Percentiles rank a stretch among this genome's conserved stretches.
Conservation (phyloP, 1,140 invertebrate genomes). For the Lepidurus apus region DNA sequence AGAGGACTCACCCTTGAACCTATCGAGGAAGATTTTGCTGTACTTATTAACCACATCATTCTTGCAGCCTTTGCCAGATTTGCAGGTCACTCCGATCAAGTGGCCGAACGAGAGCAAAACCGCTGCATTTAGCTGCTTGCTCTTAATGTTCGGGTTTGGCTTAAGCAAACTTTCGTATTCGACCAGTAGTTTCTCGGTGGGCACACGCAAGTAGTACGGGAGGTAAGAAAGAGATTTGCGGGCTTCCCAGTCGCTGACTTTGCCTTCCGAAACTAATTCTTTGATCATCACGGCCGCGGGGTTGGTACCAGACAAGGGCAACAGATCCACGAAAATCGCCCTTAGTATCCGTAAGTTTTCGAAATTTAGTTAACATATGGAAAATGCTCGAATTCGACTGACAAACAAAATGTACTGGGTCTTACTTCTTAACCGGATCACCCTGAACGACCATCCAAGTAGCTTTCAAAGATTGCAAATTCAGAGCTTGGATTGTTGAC, state of each 20-base stretch:
- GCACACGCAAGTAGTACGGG: constrained; percentile 32
- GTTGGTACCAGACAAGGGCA: constrained; percentile 31
- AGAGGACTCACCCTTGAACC: constrained; percentile 24
- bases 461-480: constrained; percentile 32
- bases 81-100: constrained; percentile 31
- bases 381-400: background rate
- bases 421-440: constrained; percentile 28
- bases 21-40: constrained; percentile 30
- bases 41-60: constrained; percentile 29
- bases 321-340: constrained; percentile 29
- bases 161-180: constrained; percentile 31
- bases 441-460: constrained; percentile 29
- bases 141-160: constrained; percentile 31
- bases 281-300: constrained; percentile 34
- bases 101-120: constrained; percentile 31
- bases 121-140: constrained; percentile 29
- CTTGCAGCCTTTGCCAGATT: constrained; percentile 28
- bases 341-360: background rate
- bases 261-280: constrained; percentile 28
- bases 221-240: constrained; percentile 29
- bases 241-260: constrained; percentile 32
- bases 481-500: constrained; percentile 26
- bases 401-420: background rate
- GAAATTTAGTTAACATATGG: background rate
- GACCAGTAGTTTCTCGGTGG: constrained; percentile 33